phyloP scores from a whole-genome alignment of 1,140 invertebrate species.

The Nasonia vitripennis region DNA sequence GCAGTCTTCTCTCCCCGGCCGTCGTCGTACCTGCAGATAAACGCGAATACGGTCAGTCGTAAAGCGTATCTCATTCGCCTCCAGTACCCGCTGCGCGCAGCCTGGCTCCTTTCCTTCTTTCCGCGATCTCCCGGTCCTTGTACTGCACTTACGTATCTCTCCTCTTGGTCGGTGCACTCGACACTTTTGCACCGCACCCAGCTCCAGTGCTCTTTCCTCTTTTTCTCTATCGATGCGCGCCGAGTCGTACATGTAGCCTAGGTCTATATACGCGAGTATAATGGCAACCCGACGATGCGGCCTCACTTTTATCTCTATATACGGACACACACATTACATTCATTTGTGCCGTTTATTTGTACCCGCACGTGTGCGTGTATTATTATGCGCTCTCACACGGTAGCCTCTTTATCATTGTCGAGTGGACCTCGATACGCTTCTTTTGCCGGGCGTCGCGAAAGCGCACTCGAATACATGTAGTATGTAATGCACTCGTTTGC shows the following conservation, averaged over 20 bases:
- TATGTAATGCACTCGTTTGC: too few relatives aligned
- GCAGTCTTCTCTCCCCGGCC: neutral
- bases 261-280: neutral
- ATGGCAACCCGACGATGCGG: neutral
- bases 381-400: neutral
- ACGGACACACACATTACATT: neutral
- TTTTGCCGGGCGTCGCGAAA: neutral
- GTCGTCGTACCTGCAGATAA: constrained; percentile 41
- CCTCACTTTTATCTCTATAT: neutral
- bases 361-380: neutral
- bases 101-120: neutral
- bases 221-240: neutral
- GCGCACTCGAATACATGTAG: too few relatives aligned
- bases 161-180: constrained; percentile 7
- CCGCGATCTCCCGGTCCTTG: neutral
- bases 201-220: too few relatives aligned
- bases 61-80: constrained; percentile 55
- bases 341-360: constrained; percentile 2
- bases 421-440: constrained; percentile 24
- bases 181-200: constrained; percentile 4
- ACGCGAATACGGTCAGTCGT: constrained; percentile 54
- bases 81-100: neutral
- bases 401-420: constrained; percentile 28
- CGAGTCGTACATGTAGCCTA: neutral
- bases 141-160: constrained; percentile 17